Percentiles rank a stretch among this genome's conserved stretches.
Conservation (phyloP, 2,888 invertebrate species). For the Ceramica pisi region DNA sequence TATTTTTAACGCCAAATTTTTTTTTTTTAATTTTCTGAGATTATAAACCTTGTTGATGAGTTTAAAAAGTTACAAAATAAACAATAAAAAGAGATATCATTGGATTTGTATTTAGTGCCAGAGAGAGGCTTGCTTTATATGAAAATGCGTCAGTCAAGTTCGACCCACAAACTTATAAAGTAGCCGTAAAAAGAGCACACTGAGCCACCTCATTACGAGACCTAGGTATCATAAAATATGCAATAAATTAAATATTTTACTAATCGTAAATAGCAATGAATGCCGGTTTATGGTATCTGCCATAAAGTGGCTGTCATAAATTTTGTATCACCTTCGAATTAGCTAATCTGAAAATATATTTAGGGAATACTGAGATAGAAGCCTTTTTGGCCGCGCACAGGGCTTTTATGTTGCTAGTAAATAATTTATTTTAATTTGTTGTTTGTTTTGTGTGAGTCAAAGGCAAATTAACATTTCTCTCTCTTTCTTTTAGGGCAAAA, state of each 20-base stretch:
- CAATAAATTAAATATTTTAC: slow-evolving; percentile 59
- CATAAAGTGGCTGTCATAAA: slow-evolving; percentile 51
- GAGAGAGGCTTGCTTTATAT: no score
- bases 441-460: no score
- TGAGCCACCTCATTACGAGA: slow-evolving; percentile 35
- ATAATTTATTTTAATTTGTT: no score
- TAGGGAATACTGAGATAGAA: no score
- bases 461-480: no score
- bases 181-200: slow-evolving; percentile 16
- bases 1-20: slow-evolving; percentile 17
- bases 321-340: slow-evolving; percentile 30
- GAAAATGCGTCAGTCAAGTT: background rate
- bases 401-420: no score
- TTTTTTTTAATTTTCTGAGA: no score
- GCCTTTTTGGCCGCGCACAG: no score
- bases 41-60: no score
- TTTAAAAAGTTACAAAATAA: no score
- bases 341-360: background rate
- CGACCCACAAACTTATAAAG: background rate
- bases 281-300: slow-evolving; percentile 49
- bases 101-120: no score
- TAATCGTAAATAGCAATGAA: slow-evolving; percentile 56
- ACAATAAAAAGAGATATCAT: no score
- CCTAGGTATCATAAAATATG: slow-evolving; percentile 45
- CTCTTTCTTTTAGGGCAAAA: background rate